These are phyloP conservation scores for Channa maculata DNA, from an alignment of 2,113 vertebrate genomes.

Conservation along the genomic window DNA sequence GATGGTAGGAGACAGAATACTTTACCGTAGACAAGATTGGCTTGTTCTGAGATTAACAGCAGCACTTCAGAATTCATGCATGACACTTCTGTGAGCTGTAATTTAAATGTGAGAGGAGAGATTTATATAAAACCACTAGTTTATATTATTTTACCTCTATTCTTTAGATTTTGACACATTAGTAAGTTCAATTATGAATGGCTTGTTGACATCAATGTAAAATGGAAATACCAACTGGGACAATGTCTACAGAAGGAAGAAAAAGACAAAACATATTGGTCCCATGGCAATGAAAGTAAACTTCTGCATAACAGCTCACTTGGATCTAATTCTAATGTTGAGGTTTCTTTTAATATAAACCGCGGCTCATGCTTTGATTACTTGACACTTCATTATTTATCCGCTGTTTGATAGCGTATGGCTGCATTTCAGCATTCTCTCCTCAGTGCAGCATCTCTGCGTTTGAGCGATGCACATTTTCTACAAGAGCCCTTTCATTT, in stretches of 20 bases:
- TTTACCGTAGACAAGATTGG: not conserved
- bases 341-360: conserved; percentile 37
- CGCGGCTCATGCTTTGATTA: conserved; percentile 43
- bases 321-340: conserved; percentile 33
- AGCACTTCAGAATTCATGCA: conserved; percentile 21
- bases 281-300: not conserved
- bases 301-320: conserved; percentile 7
- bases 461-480: conserved; percentile 54
- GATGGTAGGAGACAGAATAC: conserved; percentile 19
- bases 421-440: conserved; percentile 49
- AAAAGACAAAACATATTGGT: too few relatives aligned
- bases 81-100: not conserved
- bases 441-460: conserved; percentile 24
- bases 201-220: conserved; percentile 33
- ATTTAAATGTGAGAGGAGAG: not conserved
- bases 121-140: conserved; percentile 33
- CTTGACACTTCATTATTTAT: conserved; percentile 62
- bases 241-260: not conserved
- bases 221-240: conserved; percentile 20
- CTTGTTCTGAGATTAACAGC: conserved; percentile 36
- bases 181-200: conserved; percentile 44
- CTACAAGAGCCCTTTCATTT: conserved; percentile 69
- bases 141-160: conserved; percentile 17
- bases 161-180: conserved; percentile 7
- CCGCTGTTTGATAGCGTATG: conserved; percentile 42